phyloP scores from a whole-genome alignment of 2,888 invertebrate species.

The Cephus pygmeus region DNA sequence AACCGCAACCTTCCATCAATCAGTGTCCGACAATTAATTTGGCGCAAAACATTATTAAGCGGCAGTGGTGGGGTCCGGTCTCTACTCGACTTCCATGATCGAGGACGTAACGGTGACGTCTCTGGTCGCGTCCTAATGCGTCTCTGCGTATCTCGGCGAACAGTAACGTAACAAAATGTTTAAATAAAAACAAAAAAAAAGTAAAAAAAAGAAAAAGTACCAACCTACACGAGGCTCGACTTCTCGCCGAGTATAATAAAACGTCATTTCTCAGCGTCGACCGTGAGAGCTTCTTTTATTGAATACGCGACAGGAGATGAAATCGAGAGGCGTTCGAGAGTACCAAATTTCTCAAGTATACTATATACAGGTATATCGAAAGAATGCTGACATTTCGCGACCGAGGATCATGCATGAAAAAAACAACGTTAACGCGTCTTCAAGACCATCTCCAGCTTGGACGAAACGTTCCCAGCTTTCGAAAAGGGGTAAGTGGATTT shows the following conservation, averaged over 20 bases:
- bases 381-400: background rate
- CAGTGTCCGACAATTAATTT: constrained; percentile 8
- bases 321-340: no score
- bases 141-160: no score
- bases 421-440: constrained; percentile 11
- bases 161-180: background rate
- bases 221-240: no score
- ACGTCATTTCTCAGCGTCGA: background rate
- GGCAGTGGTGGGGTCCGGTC: background rate
- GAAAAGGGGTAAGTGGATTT: constrained; percentile 23
- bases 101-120: background rate
- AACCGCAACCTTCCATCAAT: constrained; percentile 9
- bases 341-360: no score
- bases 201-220: no score
- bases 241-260: background rate
- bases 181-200: background rate
- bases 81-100: background rate
- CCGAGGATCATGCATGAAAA: background rate
- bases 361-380: no score
- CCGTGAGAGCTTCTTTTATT: background rate
- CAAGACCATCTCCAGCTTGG: constrained; percentile 19
- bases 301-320: background rate
- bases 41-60: background rate
- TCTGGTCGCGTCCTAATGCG: background rate
- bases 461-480: background rate